Evolutionary conservation across 2,888 invertebrate species (phyloP).

Genomic region (Exocentrus adspersus): DNA sequence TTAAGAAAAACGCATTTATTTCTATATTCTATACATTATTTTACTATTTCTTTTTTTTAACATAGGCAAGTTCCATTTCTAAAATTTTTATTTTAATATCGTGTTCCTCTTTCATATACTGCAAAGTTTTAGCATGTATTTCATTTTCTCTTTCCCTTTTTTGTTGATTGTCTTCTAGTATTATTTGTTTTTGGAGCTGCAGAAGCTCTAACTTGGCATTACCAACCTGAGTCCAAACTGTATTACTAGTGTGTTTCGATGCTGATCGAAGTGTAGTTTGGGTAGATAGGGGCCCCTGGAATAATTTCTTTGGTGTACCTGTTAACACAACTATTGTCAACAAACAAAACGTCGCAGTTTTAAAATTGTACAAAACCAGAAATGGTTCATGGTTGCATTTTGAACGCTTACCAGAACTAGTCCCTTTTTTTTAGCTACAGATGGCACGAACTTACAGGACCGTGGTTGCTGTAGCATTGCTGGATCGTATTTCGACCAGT

Average conservation of each 20-base stretch:
- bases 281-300: too few relatives aligned
- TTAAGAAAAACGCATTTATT: not conserved
- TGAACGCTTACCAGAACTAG: too few relatives aligned
- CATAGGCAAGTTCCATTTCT: not conserved
- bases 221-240: not conserved
- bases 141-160: not conserved
- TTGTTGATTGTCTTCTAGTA: not conserved
- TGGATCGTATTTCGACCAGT: too few relatives aligned
- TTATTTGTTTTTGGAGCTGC: not conserved
- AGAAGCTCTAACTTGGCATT: not conserved
- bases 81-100: slow-evolving; percentile 2
- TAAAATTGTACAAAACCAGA: too few relatives aligned
- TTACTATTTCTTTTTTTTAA: not conserved
- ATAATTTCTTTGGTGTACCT: too few relatives aligned
- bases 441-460: too few relatives aligned
- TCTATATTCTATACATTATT: not conserved
- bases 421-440: too few relatives aligned
- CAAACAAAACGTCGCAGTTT: too few relatives aligned
- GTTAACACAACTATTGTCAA: too few relatives aligned
- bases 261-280: too few relatives aligned
- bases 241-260: not conserved
- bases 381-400: too few relatives aligned
- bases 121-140: not conserved
- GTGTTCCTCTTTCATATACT: not conserved
- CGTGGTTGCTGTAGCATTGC: too few relatives aligned